phyloP scores from a whole-genome alignment of 2,797 vertebrate genomes.

The Melanotaenia parkinsoni region DNA sequence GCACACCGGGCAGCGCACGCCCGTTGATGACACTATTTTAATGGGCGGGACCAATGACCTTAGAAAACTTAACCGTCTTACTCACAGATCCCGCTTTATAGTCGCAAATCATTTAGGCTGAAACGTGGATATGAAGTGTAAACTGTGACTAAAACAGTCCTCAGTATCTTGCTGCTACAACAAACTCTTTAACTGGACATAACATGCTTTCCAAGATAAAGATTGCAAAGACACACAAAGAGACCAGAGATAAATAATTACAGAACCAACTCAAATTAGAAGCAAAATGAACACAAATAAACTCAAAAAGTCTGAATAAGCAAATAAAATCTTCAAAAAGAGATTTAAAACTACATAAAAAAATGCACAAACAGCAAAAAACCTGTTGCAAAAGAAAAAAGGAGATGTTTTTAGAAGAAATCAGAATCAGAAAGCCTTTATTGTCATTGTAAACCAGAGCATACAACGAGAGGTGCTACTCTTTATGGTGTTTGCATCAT shows the following conservation, averaged over 20 bases:
- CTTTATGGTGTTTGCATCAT: too few species aligned
- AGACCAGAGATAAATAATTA: not conserved
- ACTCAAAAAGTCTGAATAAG: not conserved
- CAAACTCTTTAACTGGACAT: not conserved
- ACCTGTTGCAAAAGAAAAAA: not conserved
- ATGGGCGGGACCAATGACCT: conserved; percentile 59
- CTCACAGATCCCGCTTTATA: not conserved
- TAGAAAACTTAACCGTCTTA: not conserved
- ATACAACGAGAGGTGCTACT: too few species aligned
- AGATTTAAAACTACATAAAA: not conserved
- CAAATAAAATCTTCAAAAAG: not conserved
- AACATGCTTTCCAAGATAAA: not conserved
- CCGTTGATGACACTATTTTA: conserved; percentile 68
- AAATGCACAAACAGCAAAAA: not conserved
- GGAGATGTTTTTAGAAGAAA: too few species aligned
- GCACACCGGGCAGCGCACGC: conserved; percentile 59
- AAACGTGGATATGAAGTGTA: not conserved
- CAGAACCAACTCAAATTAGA: not conserved
- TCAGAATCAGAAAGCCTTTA: too few species aligned
- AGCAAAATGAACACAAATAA: not conserved
- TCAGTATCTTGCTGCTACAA: not conserved
- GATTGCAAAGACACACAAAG: not conserved
- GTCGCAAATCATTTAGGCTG: not conserved
- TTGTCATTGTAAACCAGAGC: too few species aligned
- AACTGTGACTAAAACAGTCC: not conserved